A percentile compares a stretch with the other conserved stretches of the same genome.
These are phyloP conservation scores for Orthosia cruda DNA, from an alignment of 2,888 invertebrate species.

Conservation along the genomic window DNA sequence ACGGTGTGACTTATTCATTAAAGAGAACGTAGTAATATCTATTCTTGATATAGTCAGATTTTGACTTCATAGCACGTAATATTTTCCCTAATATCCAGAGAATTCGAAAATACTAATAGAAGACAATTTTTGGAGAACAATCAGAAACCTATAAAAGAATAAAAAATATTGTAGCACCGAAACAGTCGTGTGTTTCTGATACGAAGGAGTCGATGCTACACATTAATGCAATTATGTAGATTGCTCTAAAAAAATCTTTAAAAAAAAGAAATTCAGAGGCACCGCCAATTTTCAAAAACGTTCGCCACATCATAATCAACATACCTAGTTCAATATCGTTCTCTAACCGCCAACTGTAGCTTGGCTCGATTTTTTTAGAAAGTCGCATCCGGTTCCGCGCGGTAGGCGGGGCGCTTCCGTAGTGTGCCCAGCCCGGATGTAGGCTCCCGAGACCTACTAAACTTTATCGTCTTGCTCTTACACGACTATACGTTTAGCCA, in stretches of 20 bases:
- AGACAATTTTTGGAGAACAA: not conserved
- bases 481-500: constrained; percentile 52
- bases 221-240: not conserved
- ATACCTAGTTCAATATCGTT: constrained; percentile 64
- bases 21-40: constrained; percentile 5
- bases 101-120: not conserved
- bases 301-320: constrained; percentile 51
- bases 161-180: not conserved
- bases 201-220: not conserved
- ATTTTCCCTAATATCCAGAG: not conserved
- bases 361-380: constrained; percentile 90
- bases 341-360: constrained; percentile 71
- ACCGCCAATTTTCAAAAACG: constrained; percentile 18
- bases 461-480: constrained; percentile 69
- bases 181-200: constrained; percentile 2
- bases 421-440: constrained; percentile 83
- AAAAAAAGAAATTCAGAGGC: constrained; percentile 19
- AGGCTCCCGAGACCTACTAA: constrained; percentile 81
- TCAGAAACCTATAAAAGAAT: not conserved
- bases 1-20: not conserved
- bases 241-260: not conserved
- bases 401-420: constrained; percentile 87
- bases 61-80: not conserved
- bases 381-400: constrained; percentile 88
- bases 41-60: not conserved